Evolutionary conservation across 2,888 invertebrate species (phyloP).

Genomic region (Heliconius charithonia): DNA sequence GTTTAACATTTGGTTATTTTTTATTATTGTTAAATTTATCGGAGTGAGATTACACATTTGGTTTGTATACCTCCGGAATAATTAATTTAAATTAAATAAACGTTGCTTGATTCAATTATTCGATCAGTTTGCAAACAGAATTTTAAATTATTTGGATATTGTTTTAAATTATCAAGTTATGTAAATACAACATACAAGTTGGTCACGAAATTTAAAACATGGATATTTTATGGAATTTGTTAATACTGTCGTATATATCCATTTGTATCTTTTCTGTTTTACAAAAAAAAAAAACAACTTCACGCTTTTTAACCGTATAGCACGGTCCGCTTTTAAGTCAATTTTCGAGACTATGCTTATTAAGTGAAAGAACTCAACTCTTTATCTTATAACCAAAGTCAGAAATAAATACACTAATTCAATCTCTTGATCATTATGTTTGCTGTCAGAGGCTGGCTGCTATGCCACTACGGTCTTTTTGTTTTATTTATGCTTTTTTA

Average conservation of each 20-base stretch:
- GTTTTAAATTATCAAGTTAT: constrained; percentile 16
- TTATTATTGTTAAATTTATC: neutral
- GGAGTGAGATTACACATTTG: neutral
- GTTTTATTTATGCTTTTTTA: too few species aligned
- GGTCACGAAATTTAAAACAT: neutral
- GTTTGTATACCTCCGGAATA: neutral
- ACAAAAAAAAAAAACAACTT: too few species aligned
- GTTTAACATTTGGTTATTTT: too few species aligned
- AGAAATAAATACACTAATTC: too few species aligned
- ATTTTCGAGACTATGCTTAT: too few species aligned
- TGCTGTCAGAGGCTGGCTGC: too few species aligned
- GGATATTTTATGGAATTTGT: neutral
- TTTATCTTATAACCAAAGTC: too few species aligned
- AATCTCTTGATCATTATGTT: too few species aligned
- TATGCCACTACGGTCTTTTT: too few species aligned
- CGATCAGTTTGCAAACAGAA: constrained; percentile 17
- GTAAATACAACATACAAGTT: neutral
- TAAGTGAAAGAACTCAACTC: too few species aligned
- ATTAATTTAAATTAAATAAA: constrained; percentile 11
- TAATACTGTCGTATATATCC: neutral
- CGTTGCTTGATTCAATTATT: neutral
- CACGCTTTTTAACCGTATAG: too few species aligned
- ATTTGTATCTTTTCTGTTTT: neutral
- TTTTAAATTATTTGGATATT: constrained; percentile 15
- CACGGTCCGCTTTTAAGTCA: too few species aligned